A percentile compares a stretch with the other conserved stretches of the same genome.
phyloP scores from a whole-genome alignment of 1,140 invertebrate genomes.

The Aphelinus certus region DNA sequence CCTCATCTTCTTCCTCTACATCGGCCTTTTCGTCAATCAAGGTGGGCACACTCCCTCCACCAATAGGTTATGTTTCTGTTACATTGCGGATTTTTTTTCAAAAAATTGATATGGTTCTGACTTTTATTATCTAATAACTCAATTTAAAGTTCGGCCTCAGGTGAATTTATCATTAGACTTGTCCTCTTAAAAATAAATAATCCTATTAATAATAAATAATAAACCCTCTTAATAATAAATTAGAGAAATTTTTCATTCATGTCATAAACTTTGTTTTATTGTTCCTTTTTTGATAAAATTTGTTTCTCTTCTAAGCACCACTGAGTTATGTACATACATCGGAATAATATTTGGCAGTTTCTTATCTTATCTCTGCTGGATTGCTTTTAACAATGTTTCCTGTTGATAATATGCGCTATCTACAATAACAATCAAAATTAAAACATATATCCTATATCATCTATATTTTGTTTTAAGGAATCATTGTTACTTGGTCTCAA shows the following conservation, averaged over 20 bases:
- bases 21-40: conserved; percentile 84
- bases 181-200: not conserved
- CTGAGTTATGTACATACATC: no score
- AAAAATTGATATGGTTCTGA: not conserved
- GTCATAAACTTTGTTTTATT: no score
- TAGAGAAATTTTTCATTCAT: conserved; percentile 42
- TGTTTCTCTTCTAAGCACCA: conserved; percentile 1
- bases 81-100: not conserved
- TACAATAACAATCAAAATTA: no score
- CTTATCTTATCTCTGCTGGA: no score
- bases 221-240: not conserved
- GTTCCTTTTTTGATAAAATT: conserved; percentile 70
- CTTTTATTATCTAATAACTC: no score
- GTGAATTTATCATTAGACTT: not conserved
- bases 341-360: no score
- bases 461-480: conserved; percentile 71
- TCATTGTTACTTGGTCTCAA: conserved; percentile 91
- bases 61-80: no score
- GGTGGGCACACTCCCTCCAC: conserved; percentile 62
- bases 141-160: not conserved
- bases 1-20: conserved; percentile 84
- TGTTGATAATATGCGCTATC: no score
- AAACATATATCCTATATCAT: not conserved
- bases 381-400: no score
- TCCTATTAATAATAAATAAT: conserved; percentile 31